Conservation (phyloP, 1,140 invertebrate genomes). For the Aphelenchoides besseyi region DNA sequence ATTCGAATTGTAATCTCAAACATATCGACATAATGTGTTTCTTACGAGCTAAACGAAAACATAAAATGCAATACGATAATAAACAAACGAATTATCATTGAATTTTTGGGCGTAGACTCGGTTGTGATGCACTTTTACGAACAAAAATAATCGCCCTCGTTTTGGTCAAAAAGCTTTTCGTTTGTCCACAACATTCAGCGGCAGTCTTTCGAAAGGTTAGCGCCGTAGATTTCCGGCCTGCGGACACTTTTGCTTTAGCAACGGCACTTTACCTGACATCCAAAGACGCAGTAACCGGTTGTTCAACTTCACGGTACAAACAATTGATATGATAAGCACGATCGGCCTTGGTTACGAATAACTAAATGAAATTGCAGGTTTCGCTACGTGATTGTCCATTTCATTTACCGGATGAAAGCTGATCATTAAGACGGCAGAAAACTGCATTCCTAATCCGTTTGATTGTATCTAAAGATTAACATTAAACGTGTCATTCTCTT, state of each 20-base stretch:
- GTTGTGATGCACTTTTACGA: too few relatives aligned
- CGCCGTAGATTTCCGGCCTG: neutral
- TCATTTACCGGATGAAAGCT: constrained; percentile 57
- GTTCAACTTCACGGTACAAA: constrained; percentile 52
- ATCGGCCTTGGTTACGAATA: constrained; percentile 61
- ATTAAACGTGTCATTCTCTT: constrained; percentile 22
- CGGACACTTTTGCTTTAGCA: too few relatives aligned
- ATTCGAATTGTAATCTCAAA: too few relatives aligned
- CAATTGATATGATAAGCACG: constrained; percentile 62
- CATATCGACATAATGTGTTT: neutral
- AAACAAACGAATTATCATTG: too few relatives aligned
- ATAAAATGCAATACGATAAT: too few relatives aligned
- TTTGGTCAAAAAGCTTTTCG: neutral
- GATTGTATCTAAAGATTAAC: constrained; percentile 12
- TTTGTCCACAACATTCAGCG: neutral
- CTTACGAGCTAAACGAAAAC: too few relatives aligned
- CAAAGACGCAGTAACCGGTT: constrained; percentile 47
- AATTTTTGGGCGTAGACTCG: too few relatives aligned
- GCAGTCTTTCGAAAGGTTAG: neutral
- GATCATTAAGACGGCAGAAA: constrained; percentile 59
- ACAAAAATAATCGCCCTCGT: neutral
- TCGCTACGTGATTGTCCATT: neutral
- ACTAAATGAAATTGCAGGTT: constrained; percentile 37
- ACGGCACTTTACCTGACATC: constrained; percentile 54
- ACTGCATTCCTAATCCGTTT: constrained; percentile 61